Evolutionary conservation across 2,797 vertebrate genomes (phyloP), one percentile per base, ranked within the genome.

Genomic region (Epinephelus awoara): DNA sequence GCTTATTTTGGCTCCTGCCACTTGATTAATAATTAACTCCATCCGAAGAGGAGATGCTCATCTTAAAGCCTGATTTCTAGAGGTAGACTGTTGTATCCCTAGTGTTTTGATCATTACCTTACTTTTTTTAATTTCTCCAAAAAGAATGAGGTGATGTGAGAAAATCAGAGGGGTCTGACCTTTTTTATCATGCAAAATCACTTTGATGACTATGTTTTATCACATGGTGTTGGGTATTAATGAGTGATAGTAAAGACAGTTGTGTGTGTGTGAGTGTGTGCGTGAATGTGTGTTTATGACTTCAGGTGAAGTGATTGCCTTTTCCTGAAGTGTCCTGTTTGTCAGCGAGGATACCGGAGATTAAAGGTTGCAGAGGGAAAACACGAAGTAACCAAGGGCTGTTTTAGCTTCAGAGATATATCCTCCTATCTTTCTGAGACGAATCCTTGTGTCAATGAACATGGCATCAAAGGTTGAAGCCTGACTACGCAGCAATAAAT

Each of bases 401-500:
- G 94, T 95, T 93, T 94, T 87, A 93, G 93, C 92, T 93, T 94
- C 90, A 93, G 91, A 94, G 91, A 91, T 83, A 77, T 86, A 67
- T 88, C 91, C 86, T 93, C 75, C 82, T 87, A 88, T 90, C 88
- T 92, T 91, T 91, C 83, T 82, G 84, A 93, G 90, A 93, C 83
- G 79, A 92, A 91, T 90, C 82, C 83, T 90, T 89, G 83, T 92
- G 90, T 93, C 88, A 89, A 40, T 90, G 89, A 90, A 81, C 72
- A 91, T 90, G 92, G 87, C 89, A 83, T 93, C 90, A 92, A 90
- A 92, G 90, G 84, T 91, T 89, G 83, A 91, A 93, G 90, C 91
- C 92, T 94, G 92, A 94, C 85, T 89, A 92, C 93, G 94, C 93
- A 96, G 95, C 95, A 96, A 95, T 96, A 96, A 95, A 94, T 92